Conservation (phyloP, 2,113 vertebrate species). For the Megaptera novaeangliae region DNA sequence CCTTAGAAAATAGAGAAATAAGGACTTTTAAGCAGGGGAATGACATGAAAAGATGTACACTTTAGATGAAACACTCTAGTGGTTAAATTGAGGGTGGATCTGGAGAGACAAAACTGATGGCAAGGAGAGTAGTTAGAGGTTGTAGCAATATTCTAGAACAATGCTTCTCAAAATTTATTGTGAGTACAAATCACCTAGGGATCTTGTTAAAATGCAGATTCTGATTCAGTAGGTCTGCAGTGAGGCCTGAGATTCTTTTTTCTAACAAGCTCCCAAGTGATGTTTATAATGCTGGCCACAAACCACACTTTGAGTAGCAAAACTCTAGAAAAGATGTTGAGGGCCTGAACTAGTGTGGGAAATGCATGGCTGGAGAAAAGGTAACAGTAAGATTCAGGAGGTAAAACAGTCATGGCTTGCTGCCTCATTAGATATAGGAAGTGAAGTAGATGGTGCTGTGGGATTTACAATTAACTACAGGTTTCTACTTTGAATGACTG, state of each 20-base stretch:
- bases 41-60: background rate
- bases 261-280: background rate
- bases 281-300: background rate
- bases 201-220: slow-evolving; percentile 47
- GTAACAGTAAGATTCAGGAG: background rate
- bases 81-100: background rate
- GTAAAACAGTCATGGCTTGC: background rate
- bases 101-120: background rate
- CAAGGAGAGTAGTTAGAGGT: background rate
- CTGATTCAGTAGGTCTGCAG: background rate
- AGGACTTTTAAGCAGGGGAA: background rate
- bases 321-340: slow-evolving; percentile 15
- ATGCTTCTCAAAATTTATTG: background rate
- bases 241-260: slow-evolving; percentile 8
- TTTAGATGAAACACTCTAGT: slow-evolving; percentile 15
- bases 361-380: background rate
- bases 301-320: slow-evolving; percentile 14
- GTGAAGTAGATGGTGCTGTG: background rate
- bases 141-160: background rate
- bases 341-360: background rate
- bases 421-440: background rate
- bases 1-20: background rate
- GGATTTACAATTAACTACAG: background rate
- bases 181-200: background rate
- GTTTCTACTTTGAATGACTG: slow-evolving; percentile 2